Base-by-base conservation (phyloP, 2,113 vertebrate genomes). In the Halichoeres trimaculatus region DNA sequence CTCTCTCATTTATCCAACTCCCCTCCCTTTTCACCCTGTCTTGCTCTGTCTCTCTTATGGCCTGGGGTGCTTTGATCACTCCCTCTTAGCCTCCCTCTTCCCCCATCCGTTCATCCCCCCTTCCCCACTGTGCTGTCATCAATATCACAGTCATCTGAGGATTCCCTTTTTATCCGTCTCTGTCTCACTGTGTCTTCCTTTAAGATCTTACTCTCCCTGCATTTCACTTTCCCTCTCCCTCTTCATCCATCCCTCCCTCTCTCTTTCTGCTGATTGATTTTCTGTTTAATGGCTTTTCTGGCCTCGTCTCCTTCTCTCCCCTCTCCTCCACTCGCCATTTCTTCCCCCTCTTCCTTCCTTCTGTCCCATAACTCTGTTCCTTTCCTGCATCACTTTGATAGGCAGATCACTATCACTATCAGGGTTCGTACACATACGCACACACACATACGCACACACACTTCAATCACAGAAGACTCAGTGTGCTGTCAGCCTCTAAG, bases 71-170 rank as follows among this genome's bases (percentile, higher is more conserved):
- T 92, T 91, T 91, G 88, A 92, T 92, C 87, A 76, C 84, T 78
- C 34, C 14, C 80, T 86, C 87, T 90, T 83, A 84, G 85, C 77
- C 67, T 80, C 74, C 26, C 78, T 76, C 74, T 76, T 76, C 61
- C 40, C 69, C 78, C n/a, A 69, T 81, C 83, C 81, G 65, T 86
- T 87, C 83, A 83, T 80, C 84, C 77, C 73, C n/a, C 70, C 76
- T 72, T 78, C 79, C 89, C 83, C 61, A 84, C 87, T 85, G 85
- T 79, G 88, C 86, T 84, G 87, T 88, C 90, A 91, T 92, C 90
- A 90, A 89, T 91, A 92, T 90, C 83, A 17, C 80, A 87, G 88
- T 80, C 90, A 89, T 91, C 81, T 76, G 80, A 85, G 90, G 81
- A 91, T 90, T 86, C 77, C 83, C 70, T 69, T 79, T 88, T 88